Evolutionary conservation across 2,797 vertebrate species (phyloP).

Genomic region (Botia almorhae): DNA sequence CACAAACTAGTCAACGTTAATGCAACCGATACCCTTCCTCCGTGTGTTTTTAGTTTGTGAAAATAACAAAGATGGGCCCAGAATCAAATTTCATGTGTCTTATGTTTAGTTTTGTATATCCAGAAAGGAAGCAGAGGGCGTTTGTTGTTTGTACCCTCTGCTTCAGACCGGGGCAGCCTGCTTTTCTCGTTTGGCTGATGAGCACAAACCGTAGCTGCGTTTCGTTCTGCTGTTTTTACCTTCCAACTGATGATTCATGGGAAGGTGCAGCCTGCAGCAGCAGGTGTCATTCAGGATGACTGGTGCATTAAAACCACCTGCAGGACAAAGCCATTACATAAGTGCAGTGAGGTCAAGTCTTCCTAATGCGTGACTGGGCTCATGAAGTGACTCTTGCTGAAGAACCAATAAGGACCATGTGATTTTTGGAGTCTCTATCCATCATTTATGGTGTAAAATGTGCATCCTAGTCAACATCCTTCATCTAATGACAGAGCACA

Average conservation of each 20-base stretch:
- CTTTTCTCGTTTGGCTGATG: conserved; percentile 54
- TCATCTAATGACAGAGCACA: neutral
- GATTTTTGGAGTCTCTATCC: too few relatives aligned
- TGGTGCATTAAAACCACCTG: neutral
- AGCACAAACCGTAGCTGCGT: neutral
- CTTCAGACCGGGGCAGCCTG: conserved; percentile 39
- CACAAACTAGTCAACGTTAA: neutral
- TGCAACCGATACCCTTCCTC: neutral
- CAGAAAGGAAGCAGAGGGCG: conserved; percentile 1
- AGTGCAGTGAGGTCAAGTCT: neutral
- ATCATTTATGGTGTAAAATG: neutral
- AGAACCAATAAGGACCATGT: too few relatives aligned
- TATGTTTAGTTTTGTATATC: neutral
- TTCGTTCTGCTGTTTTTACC: conserved; percentile 2
- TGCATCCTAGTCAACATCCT: conserved; percentile 28
- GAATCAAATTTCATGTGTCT: conserved; percentile 23
- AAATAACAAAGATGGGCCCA: neutral
- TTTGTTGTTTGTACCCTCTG: conserved; percentile 11
- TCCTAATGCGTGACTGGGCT: neutral
- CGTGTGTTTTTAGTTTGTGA: neutral
- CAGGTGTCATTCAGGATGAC: neutral
- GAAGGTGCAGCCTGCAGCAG: neutral
- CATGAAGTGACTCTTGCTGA: neutral
- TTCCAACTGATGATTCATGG: conserved; percentile 7
- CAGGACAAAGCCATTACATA: neutral